These are phyloP conservation scores for Drosophila borealis DNA, from an alignment of 2,888 invertebrate genomes.

Conservation along the genomic window DNA sequence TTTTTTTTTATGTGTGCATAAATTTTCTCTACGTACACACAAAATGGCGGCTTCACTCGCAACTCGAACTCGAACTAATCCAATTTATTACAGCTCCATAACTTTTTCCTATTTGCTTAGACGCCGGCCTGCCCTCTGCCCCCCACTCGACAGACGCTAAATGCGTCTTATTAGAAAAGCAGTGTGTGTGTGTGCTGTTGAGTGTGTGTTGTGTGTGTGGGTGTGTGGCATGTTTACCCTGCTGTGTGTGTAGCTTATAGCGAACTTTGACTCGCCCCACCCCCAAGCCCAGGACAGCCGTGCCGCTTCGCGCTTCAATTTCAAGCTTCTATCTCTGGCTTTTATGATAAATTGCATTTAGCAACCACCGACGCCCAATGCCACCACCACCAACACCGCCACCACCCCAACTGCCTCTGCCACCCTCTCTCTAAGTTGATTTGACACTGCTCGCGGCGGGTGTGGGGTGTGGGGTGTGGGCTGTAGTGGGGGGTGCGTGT, in stretches of 20 bases:
- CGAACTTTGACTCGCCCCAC: conserved; percentile 69
- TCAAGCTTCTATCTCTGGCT: conserved; percentile 66
- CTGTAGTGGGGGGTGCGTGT: conserved; percentile 25
- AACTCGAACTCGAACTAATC: conserved; percentile 82
- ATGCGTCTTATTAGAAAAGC: conserved; percentile 21
- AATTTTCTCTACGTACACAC: conserved; percentile 46
- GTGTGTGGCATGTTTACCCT: conserved; percentile 79
- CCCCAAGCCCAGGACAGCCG: background rate
- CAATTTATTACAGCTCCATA: conserved; percentile 84
- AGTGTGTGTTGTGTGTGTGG: conserved; percentile 25
- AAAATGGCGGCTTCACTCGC: conserved; percentile 79
- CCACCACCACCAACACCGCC: conserved; percentile 26
- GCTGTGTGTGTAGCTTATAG: conserved; percentile 41
- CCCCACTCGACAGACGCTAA: conserved; percentile 8
- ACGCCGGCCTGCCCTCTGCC: conserved; percentile 16
- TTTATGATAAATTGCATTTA: conserved; percentile 82
- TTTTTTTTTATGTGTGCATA: conserved; percentile 56
- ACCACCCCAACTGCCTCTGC: conserved; percentile 36
- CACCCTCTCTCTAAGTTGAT: conserved; percentile 56
- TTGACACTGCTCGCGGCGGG: conserved; percentile 17
- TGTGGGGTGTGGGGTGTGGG: conserved; percentile 13
- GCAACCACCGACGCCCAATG: conserved; percentile 70
- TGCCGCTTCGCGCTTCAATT: conserved; percentile 63
- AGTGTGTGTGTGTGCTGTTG: conserved; percentile 19
- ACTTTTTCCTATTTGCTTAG: conserved; percentile 82